Evolutionary conservation across 2,888 invertebrate genomes (phyloP).

Genomic region (Taphrorychus bicolor): DNA sequence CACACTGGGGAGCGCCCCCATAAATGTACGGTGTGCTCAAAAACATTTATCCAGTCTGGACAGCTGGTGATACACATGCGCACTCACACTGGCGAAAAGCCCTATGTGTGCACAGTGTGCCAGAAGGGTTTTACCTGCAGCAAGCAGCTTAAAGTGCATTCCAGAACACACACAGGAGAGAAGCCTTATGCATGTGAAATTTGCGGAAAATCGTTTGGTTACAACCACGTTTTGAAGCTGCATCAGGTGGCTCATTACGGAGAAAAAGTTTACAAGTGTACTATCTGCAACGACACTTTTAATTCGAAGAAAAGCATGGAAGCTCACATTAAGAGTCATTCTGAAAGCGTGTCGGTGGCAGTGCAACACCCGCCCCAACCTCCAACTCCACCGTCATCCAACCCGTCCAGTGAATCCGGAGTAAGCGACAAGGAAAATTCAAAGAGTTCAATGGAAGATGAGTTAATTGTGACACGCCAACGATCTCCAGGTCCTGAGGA

Average conservation of each 20-base stretch:
- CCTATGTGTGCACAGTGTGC: conserved; percentile 80
- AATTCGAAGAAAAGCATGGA: conserved; percentile 92
- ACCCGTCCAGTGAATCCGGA: conserved; percentile 54
- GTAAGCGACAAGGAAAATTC: conserved; percentile 63
- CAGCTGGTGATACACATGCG: conserved; percentile 91
- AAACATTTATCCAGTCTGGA: conserved; percentile 91
- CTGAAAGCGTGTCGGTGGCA: conserved; percentile 61
- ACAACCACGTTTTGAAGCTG: conserved; percentile 88
- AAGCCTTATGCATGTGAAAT: conserved; percentile 92
- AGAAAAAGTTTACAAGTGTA: conserved; percentile 91
- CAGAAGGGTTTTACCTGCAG: conserved; percentile 92
- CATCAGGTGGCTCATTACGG: conserved; percentile 89
- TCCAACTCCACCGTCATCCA: conserved; percentile 53
- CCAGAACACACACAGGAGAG: conserved; percentile 89
- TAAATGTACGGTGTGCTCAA: conserved; percentile 85
- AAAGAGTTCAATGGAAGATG: conserved; percentile 37
- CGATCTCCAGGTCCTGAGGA: conserved; percentile 45
- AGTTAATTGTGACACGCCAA: conserved; percentile 27
- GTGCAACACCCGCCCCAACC: conserved; percentile 63
- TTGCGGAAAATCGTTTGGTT: conserved; percentile 89
- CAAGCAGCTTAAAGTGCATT: conserved; percentile 90
- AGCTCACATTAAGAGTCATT: conserved; percentile 82
- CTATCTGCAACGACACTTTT: conserved; percentile 89
- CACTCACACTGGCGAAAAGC: conserved; percentile 87
- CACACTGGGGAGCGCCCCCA: conserved; percentile 91